A percentile compares a stretch with the other conserved stretches of the same genome.
Conservation (phyloP, 2,113 vertebrate genomes). For the Leucopternis melanops region DNA sequence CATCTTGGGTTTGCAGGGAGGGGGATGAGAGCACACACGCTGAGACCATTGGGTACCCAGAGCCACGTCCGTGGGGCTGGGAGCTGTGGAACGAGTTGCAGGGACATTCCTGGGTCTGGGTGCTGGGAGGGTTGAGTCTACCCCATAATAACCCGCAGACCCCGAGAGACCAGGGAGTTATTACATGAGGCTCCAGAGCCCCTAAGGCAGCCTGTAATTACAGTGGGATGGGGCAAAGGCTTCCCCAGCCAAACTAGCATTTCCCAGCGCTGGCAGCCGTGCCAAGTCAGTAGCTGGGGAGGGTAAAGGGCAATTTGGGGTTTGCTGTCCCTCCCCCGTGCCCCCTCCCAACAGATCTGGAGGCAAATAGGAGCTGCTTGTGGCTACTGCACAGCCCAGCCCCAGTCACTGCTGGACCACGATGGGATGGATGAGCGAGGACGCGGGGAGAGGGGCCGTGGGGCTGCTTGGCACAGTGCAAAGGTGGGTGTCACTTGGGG, state of each 20-base stretch:
- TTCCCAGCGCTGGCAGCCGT: not conserved
- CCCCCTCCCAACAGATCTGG: not conserved
- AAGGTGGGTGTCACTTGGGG: not conserved
- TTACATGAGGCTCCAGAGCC: not conserved
- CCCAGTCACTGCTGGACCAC: not conserved
- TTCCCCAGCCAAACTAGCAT: not conserved
- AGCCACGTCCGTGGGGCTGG: not conserved
- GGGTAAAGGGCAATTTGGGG: not conserved
- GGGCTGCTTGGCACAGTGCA: not conserved
- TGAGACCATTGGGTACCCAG: not conserved
- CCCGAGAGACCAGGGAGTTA: not conserved
- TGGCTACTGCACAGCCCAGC: not conserved
- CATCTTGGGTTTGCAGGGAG: rapidly evolving
- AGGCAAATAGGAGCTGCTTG: not conserved
- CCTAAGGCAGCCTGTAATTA: not conserved
- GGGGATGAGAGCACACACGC: not conserved
- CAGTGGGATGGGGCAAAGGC: not conserved
- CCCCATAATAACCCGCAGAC: not conserved
- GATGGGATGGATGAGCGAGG: not conserved
- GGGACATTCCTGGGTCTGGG: not conserved
- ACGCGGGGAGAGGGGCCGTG: rapidly evolving
- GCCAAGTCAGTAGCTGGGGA: not conserved
- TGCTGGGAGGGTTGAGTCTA: not conserved
- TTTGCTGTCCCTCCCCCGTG: not conserved
- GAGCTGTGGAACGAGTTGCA: not conserved